Evolutionary conservation across 2,888 invertebrate species (phyloP), one percentile per base, ranked within the genome.

Genomic region (Apodemia mormo): DNA sequence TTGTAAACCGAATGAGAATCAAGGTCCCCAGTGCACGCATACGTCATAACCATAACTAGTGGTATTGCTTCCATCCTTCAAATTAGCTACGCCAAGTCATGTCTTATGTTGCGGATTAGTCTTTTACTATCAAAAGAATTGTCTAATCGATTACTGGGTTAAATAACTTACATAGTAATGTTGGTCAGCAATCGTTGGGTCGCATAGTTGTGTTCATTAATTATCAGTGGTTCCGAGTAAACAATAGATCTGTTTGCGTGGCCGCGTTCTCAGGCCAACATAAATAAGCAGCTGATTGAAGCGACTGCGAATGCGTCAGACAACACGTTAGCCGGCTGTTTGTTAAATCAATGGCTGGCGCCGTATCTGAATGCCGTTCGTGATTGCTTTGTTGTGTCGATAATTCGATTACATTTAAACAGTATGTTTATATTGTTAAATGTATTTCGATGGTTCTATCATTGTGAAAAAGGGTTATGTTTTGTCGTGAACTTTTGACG

Each of bases 181-280:
- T 54, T 8, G 22, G 22, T 3, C 22, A 54, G 22, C 22, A n/a
- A 2, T 22, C 8, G 22, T 54, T 45, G 2, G 9, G 43, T 1
- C 43, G 9, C 43, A 43, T 9, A 45, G 43, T 45, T 45, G 45
- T 12, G 43, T 45, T 45, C 45, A 10, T 45, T 12, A 45, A 12
- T 45, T 10, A 10, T 12, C 45, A 45, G 30, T 58, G 12, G 6
- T 58, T 58, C 2, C 2, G 29, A 30, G 58, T 29, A 10, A 58
- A 58, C 30, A 30, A 56, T 56, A 29, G 30, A 58, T 30, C 10
- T 58, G 29, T 58, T 29, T 29, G 58, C 30, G 29, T 58, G 58
- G 10, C 10, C 58, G 10, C 58, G 58, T 58, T 58, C 58, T 30
- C 58, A 58, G 58, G 58, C 58, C 29, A 58, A 58, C 29, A 58